Percentiles rank a stretch among this genome's conserved stretches.
Conservation (phyloP, 2,888 invertebrate genomes). For the Cheilosia vulpina region DNA sequence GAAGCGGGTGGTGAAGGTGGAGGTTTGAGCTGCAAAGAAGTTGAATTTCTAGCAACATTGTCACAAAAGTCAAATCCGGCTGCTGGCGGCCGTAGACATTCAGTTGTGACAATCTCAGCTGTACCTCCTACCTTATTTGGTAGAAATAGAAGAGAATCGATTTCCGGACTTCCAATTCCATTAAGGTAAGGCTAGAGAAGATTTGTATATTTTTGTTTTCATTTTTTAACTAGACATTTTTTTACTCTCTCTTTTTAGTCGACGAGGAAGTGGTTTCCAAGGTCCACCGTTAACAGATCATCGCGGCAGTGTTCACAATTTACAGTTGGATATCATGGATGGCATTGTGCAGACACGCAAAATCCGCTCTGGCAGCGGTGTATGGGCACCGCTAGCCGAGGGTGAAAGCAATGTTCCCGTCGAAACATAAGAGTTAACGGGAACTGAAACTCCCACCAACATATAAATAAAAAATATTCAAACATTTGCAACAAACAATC, state of each 20-base stretch:
- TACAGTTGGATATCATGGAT: slow-evolving; percentile 94
- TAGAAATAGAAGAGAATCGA: slow-evolving; percentile 91
- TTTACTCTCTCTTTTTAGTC: slow-evolving; percentile 76
- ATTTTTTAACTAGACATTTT: slow-evolving; percentile 2
- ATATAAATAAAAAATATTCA: slow-evolving; percentile 45
- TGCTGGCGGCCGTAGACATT: slow-evolving; percentile 91
- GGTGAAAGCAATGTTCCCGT: slow-evolving; percentile 82
- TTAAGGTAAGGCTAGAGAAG: slow-evolving; percentile 79
- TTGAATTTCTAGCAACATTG: slow-evolving; percentile 93
- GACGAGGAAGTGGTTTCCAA: slow-evolving; percentile 83
- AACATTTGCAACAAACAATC: slow-evolving; percentile 73
- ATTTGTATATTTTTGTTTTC: not conserved
- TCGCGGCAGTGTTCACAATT: slow-evolving; percentile 91
- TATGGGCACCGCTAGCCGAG: slow-evolving; percentile 86
- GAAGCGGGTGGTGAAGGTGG: slow-evolving; percentile 90
- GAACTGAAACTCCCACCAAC: slow-evolving; percentile 50
- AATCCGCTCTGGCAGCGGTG: slow-evolving; percentile 86
- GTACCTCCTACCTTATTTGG: slow-evolving; percentile 92
- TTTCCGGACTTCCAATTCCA: slow-evolving; percentile 86
- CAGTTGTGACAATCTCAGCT: slow-evolving; percentile 93
- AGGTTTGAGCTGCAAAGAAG: slow-evolving; percentile 90
- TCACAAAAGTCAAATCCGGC: slow-evolving; percentile 87
- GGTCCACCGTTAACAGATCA: slow-evolving; percentile 90
- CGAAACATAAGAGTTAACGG: slow-evolving; percentile 79
- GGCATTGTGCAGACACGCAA: slow-evolving; percentile 92